phyloP scores from a whole-genome alignment of 2,888 invertebrate genomes.

The Creontiades dilutus region DNA sequence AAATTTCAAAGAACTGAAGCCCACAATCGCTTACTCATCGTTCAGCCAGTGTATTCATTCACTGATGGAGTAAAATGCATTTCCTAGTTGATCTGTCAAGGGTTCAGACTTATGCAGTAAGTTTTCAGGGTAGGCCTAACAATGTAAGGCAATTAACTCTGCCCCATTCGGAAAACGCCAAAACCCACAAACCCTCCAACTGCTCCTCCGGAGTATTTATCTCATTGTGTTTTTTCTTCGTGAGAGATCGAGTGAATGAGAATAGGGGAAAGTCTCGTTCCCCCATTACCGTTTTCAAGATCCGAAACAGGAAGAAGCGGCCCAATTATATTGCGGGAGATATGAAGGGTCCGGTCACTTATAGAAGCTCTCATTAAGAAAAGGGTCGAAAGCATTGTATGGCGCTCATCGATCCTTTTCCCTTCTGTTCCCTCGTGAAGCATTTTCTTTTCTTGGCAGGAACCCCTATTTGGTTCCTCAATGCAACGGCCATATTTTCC shows the following conservation, averaged over 20 bases:
- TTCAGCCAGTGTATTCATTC: too few relatives aligned
- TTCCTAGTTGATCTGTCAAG: background rate
- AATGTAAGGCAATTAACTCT: background rate
- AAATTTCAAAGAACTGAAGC: too few relatives aligned
- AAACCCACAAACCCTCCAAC: background rate
- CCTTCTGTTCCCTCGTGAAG: background rate
- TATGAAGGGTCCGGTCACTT: slow-evolving; percentile 32
- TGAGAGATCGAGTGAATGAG: background rate
- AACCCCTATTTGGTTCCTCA: background rate
- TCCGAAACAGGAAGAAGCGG: background rate
- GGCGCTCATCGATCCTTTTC: slow-evolving; percentile 24
- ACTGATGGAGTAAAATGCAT: background rate
- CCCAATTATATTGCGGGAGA: slow-evolving; percentile 22
- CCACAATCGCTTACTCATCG: too few relatives aligned
- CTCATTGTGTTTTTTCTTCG: slow-evolving; percentile 45
- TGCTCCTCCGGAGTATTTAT: slow-evolving; percentile 45
- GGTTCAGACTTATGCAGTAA: background rate
- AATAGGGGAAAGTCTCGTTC: background rate
- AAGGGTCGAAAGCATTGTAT: slow-evolving; percentile 7
- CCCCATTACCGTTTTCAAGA: slow-evolving; percentile 2
- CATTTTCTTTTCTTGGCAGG: background rate
- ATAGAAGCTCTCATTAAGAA: slow-evolving; percentile 16
- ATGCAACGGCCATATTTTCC: background rate
- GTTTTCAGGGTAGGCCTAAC: background rate
- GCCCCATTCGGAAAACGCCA: background rate